Evolutionary conservation across 53 echinoderm and acorn worm genomes (phyloP).

Genomic region (Temnopleurus reevesii): DNA sequence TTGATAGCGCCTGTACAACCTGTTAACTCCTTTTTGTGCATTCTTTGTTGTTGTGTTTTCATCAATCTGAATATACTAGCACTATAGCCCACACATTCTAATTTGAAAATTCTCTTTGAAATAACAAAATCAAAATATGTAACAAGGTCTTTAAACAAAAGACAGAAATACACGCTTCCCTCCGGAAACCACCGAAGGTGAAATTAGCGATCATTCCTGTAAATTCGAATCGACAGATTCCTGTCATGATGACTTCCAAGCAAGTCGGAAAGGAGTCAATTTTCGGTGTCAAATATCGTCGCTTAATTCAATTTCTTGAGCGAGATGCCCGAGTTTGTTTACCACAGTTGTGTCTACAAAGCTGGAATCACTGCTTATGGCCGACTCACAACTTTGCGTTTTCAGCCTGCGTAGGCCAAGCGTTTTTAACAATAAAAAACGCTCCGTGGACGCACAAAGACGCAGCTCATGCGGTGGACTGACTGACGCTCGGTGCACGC

Average conservation of each 20-base stretch:
- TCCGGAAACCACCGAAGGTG: neutral
- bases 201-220: conserved; percentile 31
- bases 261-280: conserved; percentile 21
- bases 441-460: no score
- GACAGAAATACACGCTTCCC: neutral
- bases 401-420: no score
- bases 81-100: no score
- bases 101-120: no score
- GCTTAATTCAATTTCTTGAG: conserved; percentile 37
- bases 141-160: neutral
- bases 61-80: no score
- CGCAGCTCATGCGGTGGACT: no score
- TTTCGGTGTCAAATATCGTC: conserved; percentile 23
- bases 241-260: neutral
- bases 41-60: neutral
- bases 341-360: conserved; percentile 1
- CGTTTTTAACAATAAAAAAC: no score
- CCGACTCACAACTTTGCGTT: no score
- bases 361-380: neutral
- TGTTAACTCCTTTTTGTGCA: neutral
- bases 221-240: conserved; percentile 8
- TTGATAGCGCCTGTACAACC: no score
- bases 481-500: no score
- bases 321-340: conserved; percentile 21
- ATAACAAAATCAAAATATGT: no score